Conservation (phyloP, 1,140 invertebrate genomes). For the Grapholita molesta region DNA sequence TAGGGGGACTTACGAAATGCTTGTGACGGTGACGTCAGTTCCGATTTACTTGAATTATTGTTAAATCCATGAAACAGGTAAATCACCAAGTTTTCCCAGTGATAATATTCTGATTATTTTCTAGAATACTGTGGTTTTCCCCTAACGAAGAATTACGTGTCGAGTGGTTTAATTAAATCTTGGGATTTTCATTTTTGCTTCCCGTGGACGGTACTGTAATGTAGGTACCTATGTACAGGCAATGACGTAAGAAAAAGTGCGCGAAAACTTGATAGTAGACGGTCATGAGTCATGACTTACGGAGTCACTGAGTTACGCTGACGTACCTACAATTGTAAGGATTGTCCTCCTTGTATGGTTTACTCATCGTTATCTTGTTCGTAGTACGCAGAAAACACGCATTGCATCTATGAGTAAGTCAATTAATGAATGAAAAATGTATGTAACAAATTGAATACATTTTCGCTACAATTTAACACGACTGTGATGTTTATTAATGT, state of each 20-base stretch:
- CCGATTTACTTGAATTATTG: background rate
- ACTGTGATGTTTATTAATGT: background rate
- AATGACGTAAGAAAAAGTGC: conserved; percentile 62
- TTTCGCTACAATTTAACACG: background rate
- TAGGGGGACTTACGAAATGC: background rate
- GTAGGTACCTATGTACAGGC: no score
- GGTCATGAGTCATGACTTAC: conserved; percentile 57
- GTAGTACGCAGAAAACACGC: conserved; percentile 3
- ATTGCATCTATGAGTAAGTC: conserved; percentile 3
- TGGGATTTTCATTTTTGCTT: background rate
- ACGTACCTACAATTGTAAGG: conserved; percentile 47
- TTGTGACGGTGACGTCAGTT: background rate
- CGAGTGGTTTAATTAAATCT: background rate
- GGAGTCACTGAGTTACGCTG: conserved; percentile 51
- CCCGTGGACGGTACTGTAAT: background rate
- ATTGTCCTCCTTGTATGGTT: conserved; percentile 32
- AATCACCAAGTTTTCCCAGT: background rate
- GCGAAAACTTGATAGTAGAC: conserved; percentile 53
- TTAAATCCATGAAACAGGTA: background rate
- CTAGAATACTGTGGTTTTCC: background rate
- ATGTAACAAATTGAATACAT: background rate
- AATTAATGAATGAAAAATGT: background rate
- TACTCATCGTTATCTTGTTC: conserved; percentile 1
- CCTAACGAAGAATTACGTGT: background rate
- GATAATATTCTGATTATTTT: background rate